These are phyloP conservation scores for Furcula furcula DNA, from an alignment of 2,888 invertebrate species.

Conservation along the genomic window DNA sequence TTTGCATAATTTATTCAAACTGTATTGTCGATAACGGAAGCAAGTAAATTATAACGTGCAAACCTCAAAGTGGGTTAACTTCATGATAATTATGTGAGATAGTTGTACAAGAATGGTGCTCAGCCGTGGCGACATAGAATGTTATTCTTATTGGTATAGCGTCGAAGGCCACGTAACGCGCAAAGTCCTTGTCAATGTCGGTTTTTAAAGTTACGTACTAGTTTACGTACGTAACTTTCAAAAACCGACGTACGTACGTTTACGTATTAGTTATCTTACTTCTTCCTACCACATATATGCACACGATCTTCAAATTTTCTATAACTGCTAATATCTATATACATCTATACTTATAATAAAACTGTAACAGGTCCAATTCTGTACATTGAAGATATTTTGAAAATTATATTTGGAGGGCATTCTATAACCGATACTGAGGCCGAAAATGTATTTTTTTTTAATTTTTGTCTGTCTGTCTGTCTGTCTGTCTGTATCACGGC, in stretches of 20 bases:
- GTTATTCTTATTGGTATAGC: slow-evolving; percentile 23
- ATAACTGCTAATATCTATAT: too few species aligned
- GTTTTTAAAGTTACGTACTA: slow-evolving; percentile 16
- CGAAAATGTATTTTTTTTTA: too few species aligned
- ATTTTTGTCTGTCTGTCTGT: too few species aligned
- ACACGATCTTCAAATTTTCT: too few species aligned
- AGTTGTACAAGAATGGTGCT: slow-evolving; percentile 39
- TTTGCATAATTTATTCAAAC: background rate
- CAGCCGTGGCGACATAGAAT: slow-evolving; percentile 28
- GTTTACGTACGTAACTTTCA: too few species aligned
- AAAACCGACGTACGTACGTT: background rate
- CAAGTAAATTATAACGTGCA: slow-evolving; percentile 26
- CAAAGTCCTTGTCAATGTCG: slow-evolving; percentile 19
- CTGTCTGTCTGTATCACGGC: too few species aligned
- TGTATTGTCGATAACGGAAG: background rate
- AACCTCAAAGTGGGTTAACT: slow-evolving; percentile 34
- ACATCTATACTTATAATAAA: too few species aligned
- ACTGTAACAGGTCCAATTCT: too few species aligned
- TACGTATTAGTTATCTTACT: background rate
- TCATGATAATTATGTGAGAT: slow-evolving; percentile 40
- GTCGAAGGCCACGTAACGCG: slow-evolving; percentile 26
- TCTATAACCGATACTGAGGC: too few species aligned
- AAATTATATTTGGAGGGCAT: too few species aligned
- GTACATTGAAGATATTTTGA: too few species aligned
- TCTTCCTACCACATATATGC: too few species aligned